A percentile compares a stretch with the other conserved stretches of the same genome.
Conservation (phyloP, 2,888 invertebrate species). For the Phortica okadai region DNA sequence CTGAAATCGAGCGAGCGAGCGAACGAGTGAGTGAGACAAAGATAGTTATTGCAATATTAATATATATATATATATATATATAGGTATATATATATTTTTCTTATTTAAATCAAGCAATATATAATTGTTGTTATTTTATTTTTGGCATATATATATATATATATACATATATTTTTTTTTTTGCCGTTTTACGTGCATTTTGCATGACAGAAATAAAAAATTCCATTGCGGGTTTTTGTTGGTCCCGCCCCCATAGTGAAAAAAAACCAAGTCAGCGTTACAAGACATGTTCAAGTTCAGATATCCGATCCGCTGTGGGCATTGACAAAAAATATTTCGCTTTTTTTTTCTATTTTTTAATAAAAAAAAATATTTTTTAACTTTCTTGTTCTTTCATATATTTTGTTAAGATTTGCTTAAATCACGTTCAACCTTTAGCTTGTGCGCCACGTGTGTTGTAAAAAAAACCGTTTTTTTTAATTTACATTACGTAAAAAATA, state of each 20-base stretch:
- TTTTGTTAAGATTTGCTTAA: no score
- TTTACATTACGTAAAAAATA: no score
- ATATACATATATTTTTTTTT: background rate
- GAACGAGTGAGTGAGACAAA: background rate
- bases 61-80: background rate
- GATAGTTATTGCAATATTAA: background rate
- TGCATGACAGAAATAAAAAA: background rate
- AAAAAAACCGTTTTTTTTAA: no score
- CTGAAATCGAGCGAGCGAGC: background rate
- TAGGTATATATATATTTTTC: background rate
- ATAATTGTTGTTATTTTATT: background rate
- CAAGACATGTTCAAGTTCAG: constrained; percentile 10
- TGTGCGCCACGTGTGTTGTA: no score
- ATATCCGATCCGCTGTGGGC: no score
- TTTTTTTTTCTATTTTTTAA: background rate
- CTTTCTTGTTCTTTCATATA: background rate
- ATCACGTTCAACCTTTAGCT: no score
- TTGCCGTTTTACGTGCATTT: background rate
- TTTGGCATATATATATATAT: background rate
- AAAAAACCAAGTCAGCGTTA: background rate
- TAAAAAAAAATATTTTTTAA: background rate
- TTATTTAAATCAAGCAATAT: background rate
- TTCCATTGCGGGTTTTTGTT: background rate
- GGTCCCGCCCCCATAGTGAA: background rate
- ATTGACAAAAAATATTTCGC: no score